Evolutionary conservation across 64 coral and sea anemone genomes (phyloP).

Genomic region (Stichodactyla helianthus): DNA sequence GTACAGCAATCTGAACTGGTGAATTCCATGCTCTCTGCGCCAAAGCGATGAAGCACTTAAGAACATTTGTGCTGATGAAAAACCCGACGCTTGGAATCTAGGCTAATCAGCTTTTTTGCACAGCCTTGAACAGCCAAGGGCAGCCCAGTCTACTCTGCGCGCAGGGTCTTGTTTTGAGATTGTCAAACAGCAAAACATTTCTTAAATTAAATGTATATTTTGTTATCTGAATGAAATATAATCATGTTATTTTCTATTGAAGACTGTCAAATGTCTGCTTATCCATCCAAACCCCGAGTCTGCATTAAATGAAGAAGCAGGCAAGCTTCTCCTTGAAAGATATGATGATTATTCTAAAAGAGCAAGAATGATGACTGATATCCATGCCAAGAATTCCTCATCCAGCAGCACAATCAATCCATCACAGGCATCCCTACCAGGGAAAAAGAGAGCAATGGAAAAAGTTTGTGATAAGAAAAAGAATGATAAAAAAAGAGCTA

Average conservation of each 20-base stretch:
- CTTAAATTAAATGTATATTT: no score
- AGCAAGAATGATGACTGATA: conserved; percentile 83
- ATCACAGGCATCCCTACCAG: conserved; percentile 32
- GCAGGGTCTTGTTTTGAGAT: no score
- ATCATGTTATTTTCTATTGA: not conserved
- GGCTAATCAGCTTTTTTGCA: no score
- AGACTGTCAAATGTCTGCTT: conserved; percentile 98
- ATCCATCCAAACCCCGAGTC: conserved; percentile 98
- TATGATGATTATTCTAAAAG: conserved; percentile 97
- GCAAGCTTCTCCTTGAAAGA: conserved; percentile 86
- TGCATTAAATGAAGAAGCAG: conserved; percentile 96
- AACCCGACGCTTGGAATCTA: no score
- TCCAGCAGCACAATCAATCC: conserved; percentile 44
- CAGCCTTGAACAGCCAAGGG: no score
- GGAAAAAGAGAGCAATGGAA: conserved; percentile 68
- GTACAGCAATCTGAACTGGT: no score
- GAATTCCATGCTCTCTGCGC: no score
- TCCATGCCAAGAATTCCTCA: conserved; percentile 75
- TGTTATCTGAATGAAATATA: no score
- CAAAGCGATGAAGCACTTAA: no score
- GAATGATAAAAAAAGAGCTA: conserved; percentile 94
- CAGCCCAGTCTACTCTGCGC: no score
- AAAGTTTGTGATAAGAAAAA: conserved; percentile 96
- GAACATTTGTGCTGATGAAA: no score
- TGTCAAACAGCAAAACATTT: no score